Base-by-base conservation (phyloP, 2,797 vertebrate species). In the Myoxocephalus aenaeus region DNA sequence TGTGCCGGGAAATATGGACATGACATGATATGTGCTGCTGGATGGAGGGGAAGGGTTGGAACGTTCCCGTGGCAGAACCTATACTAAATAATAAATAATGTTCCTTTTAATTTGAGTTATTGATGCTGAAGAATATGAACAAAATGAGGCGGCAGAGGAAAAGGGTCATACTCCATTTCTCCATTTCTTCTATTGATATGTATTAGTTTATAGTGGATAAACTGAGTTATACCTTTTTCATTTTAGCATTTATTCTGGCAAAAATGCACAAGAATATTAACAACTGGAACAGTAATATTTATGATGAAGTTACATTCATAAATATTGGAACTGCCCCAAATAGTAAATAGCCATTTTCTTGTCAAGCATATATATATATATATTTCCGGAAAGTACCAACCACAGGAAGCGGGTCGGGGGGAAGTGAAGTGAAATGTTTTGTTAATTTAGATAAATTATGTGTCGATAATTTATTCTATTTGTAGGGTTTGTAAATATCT, bases 41-140 rank as follows among this genome's bases (percentile, higher is more conserved):
- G 77, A 68, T 66, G 14, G 68, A 66, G 34, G 71, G 2, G 44
- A 18, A 7, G 32, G 15, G 17, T 56, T 62, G 38, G 42, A 54
- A 27, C 27, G 1, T 27, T 54, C 13, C 13, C 7, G 53, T 54
- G 7, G 20, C 53, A 62, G 36, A 61, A 79, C 54, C n/a, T 76
- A 13, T 42, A 44, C 11, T 63, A 73, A 85, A 92, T 79, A 86
- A 27, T 27, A 27, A 27, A 27, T 27, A 81, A 82, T 69, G 59
- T 58, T 38, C 36, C n/a, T 77, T 4, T 73, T 53, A 22, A 50
- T 77, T 61, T 64, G 38, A 42, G 8, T 7, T 13, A 0, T 11
- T 48, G 44, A 54, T 51, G 20, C 51, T 67, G 3, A 73, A 57
- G 32, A 32, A 29, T 44, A 48, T 67, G 6, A 44, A 69, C 20